These are phyloP conservation scores for Myoxocephalus aenaeus DNA, from an alignment of 2,797 vertebrate genomes.

Conservation along the genomic window DNA sequence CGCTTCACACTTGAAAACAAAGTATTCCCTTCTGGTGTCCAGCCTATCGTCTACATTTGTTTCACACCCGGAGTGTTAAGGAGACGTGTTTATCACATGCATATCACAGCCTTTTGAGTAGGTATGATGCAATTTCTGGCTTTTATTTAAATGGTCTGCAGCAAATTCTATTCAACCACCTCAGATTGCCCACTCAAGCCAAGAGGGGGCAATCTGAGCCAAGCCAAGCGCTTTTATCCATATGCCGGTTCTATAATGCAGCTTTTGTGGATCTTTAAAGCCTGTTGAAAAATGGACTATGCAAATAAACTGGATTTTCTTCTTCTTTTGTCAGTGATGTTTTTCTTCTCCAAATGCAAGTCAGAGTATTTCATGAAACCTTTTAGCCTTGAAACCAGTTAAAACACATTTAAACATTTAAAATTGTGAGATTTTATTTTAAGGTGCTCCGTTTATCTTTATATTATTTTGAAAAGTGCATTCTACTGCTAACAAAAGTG, in stretches of 20 bases:
- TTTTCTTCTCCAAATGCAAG: neutral
- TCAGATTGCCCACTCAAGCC: neutral
- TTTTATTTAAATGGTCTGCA: neutral
- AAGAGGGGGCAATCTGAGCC: neutral
- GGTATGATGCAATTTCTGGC: neutral
- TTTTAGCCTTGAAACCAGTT: neutral
- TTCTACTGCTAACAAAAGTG: neutral
- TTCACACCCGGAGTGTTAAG: constrained; percentile 13
- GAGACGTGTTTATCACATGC: constrained; percentile 21
- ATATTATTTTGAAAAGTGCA: neutral
- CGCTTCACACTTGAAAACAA: constrained; percentile 53
- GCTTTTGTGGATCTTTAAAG: neutral
- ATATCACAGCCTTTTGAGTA: constrained; percentile 23
- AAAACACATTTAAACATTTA: neutral
- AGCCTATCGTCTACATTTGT: constrained; percentile 35
- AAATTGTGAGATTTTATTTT: neutral
- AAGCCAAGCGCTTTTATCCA: neutral
- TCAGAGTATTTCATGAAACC: neutral
- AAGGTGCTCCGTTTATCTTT: neutral
- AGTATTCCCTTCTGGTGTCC: constrained; percentile 31
- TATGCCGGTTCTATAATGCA: neutral
- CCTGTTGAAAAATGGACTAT: neutral
- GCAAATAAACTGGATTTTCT: constrained; percentile 5
- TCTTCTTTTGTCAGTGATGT: neutral
- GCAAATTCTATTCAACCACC: neutral